Percentiles rank a stretch among this genome's conserved stretches.
Conservation (phyloP, 2,888 invertebrate species). For the Cremastinae sp. region DNA sequence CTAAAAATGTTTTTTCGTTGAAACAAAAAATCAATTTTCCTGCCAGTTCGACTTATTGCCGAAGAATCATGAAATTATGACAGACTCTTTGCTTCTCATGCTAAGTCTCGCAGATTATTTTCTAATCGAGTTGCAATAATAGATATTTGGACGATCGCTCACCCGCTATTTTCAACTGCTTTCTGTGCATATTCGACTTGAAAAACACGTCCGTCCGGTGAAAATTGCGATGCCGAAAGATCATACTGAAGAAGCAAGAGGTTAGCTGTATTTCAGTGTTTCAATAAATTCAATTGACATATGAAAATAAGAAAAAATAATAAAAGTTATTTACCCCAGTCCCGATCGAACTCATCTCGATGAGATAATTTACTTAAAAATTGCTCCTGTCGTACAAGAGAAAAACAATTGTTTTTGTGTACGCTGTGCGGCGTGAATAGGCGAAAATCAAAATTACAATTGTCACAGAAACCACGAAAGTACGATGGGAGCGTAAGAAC, state of each 20-base stretch:
- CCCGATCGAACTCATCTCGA: constrained; percentile 95
- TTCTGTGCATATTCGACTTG: constrained; percentile 99
- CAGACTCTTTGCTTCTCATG: no score
- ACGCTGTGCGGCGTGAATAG: constrained; percentile 71
- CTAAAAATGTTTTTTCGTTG: constrained; percentile 76
- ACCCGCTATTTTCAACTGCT: constrained; percentile 98
- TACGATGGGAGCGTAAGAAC: constrained; percentile 23
- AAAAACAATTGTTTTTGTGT: constrained; percentile 66
- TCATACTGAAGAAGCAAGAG: constrained; percentile 90
- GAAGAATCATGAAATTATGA: neutral
- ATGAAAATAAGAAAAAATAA: constrained; percentile 11
- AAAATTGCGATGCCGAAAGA: constrained; percentile 99
- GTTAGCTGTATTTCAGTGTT: constrained; percentile 38
- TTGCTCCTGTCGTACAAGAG: constrained; percentile 11
- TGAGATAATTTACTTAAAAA: constrained; percentile 40
- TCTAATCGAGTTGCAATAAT: neutral
- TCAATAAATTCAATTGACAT: constrained; percentile 61
- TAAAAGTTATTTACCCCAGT: constrained; percentile 90
- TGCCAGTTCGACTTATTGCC: constrained; percentile 6
- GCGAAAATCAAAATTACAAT: constrained; percentile 72
- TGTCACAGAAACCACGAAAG: constrained; percentile 61
- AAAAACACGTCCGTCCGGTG: constrained; percentile 99
- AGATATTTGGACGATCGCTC: constrained; percentile 66
- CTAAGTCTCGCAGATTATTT: no score
- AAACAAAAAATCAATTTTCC: neutral